Conservation (phyloP, 2,888 invertebrate species). For the Teleiodes luculella region DNA sequence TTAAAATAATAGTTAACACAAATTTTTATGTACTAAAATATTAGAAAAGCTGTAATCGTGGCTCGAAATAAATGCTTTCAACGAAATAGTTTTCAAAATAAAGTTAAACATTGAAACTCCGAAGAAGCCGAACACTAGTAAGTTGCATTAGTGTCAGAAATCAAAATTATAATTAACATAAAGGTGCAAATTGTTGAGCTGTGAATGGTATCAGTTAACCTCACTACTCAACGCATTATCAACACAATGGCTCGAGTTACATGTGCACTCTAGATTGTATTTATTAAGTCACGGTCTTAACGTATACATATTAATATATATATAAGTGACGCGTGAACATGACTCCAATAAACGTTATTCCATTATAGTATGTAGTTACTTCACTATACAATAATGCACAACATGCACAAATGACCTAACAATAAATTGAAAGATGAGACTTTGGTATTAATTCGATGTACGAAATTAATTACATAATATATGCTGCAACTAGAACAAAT, state of each 20-base stretch:
- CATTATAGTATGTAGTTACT: neutral
- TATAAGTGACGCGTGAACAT: neutral
- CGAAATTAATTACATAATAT: constrained; percentile 3
- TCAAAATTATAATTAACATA: neutral
- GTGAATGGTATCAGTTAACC: constrained; percentile 18
- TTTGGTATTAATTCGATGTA: constrained; percentile 15
- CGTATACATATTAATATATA: neutral
- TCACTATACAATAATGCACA: constrained; percentile 10
- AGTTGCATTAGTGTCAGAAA: constrained; percentile 7
- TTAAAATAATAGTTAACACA: constrained; percentile 64
- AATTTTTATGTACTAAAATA: constrained; percentile 54
- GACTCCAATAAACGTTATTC: neutral
- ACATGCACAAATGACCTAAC: constrained; percentile 10
- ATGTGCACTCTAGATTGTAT: neutral
- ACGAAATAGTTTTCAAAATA: neutral
- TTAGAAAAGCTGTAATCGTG: constrained; percentile 48
- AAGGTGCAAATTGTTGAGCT: constrained; percentile 19
- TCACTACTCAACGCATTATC: neutral
- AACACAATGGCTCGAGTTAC: neutral
- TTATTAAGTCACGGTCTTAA: neutral
- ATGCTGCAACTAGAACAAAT: neutral
- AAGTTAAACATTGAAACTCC: neutral
- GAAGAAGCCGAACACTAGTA: neutral
- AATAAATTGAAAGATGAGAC: constrained; percentile 25
- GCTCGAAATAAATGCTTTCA: constrained; percentile 58